Percentiles rank a stretch among this genome's conserved stretches.
Evolutionary conservation across 2,113 vertebrate genomes (phyloP).

Genomic region (Heterochromis multidens): DNA sequence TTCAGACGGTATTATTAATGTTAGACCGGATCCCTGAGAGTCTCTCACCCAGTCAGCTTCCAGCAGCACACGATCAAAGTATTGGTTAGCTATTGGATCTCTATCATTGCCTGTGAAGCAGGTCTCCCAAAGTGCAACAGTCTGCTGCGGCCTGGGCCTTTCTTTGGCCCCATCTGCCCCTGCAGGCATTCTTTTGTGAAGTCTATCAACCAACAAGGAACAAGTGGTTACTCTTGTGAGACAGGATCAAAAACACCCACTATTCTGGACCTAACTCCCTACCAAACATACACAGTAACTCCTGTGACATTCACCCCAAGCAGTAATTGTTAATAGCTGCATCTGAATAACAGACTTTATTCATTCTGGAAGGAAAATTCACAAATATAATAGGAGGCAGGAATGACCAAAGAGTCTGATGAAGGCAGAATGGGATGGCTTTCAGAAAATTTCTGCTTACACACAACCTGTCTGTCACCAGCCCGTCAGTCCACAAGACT

Average conservation of each 20-base stretch:
- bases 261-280: too few species aligned
- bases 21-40: not conserved
- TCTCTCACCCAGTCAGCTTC: not conserved
- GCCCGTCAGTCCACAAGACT: not conserved
- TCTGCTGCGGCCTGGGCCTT: not conserved
- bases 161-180: not conserved
- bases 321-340: not conserved
- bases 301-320: not conserved
- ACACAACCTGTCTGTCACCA: not conserved
- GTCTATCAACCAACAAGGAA: not conserved
- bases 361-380: not conserved
- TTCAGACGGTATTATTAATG: not conserved
- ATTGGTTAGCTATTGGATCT: not conserved
- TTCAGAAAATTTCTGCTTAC: not conserved
- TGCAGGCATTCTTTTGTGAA: not conserved
- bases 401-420: not conserved
- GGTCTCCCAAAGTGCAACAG: not conserved
- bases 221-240: not conserved
- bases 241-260: too few species aligned
- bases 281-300: not conserved
- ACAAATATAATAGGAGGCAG: not conserved
- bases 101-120: not conserved
- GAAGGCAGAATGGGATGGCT: not conserved
- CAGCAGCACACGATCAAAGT: not conserved
- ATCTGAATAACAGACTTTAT: not conserved